Evolutionary conservation across 53 echinoderm and acorn worm genomes (phyloP).

Genomic region (Temnopleurus reevesii): DNA sequence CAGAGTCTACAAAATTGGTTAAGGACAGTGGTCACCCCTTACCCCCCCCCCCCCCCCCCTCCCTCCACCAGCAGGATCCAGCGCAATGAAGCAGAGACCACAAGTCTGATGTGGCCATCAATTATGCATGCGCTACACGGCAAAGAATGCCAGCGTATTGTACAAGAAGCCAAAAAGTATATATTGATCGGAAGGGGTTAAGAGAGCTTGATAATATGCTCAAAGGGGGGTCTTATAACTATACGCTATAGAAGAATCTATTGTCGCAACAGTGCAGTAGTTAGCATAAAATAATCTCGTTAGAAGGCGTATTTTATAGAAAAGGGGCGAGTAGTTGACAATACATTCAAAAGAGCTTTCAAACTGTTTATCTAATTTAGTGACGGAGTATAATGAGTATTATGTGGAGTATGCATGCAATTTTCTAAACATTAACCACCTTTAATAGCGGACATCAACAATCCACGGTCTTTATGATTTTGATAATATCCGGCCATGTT

Average conservation of each 20-base stretch:
- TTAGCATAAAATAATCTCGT: neutral
- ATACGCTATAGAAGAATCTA: neutral
- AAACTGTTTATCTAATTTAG: slow-evolving; percentile 20
- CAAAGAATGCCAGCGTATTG: slow-evolving; percentile 21
- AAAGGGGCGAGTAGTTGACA: neutral
- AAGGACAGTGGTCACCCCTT: neutral
- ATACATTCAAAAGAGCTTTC: slow-evolving; percentile 7
- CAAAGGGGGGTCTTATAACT: slow-evolving; percentile 8
- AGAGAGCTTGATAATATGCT: neutral
- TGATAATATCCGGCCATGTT: no score
- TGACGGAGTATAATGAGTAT: neutral
- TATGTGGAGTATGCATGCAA: neutral
- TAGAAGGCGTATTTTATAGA: neutral
- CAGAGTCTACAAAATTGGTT: no score
- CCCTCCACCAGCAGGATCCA: neutral
- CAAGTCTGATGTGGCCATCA: slow-evolving; percentile 12
- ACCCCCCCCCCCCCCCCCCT: neutral
- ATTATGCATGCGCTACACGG: slow-evolving; percentile 16
- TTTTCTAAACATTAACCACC: neutral
- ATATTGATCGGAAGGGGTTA: slow-evolving; percentile 5
- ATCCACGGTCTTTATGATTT: no score
- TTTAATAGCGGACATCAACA: neutral
- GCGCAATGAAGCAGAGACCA: neutral
- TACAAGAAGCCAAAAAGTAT: neutral
- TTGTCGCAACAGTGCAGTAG: neutral